Evolutionary conservation across 2,113 vertebrate species (phyloP).

Genomic region (Cebus imitator): DNA sequence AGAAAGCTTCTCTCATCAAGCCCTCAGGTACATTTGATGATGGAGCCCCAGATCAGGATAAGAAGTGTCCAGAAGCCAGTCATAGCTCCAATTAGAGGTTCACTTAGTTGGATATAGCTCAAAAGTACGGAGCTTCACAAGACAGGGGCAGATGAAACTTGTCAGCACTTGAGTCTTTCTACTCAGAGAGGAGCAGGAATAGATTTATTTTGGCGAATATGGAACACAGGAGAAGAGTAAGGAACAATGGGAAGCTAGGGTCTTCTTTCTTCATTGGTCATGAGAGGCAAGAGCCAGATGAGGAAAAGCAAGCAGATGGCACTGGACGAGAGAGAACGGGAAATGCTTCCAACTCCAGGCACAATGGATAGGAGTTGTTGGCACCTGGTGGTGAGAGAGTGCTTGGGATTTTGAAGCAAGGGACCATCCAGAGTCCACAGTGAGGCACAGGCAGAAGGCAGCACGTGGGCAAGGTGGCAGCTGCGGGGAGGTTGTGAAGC

Average conservation of each 20-base stretch:
- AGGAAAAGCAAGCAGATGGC: neutral
- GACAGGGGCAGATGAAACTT: neutral
- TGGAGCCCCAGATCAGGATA: neutral
- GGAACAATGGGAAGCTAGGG: neutral
- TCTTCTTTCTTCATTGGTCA: accelerated
- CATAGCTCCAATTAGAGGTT: neutral
- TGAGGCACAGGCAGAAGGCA: neutral
- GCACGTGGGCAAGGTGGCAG: neutral
- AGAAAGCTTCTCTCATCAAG: neutral
- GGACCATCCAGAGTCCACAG: neutral
- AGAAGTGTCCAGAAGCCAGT: neutral
- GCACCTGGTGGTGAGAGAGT: accelerated
- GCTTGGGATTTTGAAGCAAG: neutral
- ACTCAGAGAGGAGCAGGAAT: neutral
- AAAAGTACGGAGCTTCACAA: neutral
- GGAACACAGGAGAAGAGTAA: neutral
- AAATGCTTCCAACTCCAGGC: neutral
- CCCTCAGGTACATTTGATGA: neutral
- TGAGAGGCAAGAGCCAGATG: neutral
- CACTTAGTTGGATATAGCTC: neutral
- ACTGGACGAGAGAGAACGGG: neutral
- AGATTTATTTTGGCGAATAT: neutral
- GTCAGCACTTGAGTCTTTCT: neutral
- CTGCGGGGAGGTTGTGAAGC: neutral
- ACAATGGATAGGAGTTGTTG: accelerated